phyloP scores from a whole-genome alignment of 2,797 vertebrate genomes.

The Manis crassicaudata region DNA sequence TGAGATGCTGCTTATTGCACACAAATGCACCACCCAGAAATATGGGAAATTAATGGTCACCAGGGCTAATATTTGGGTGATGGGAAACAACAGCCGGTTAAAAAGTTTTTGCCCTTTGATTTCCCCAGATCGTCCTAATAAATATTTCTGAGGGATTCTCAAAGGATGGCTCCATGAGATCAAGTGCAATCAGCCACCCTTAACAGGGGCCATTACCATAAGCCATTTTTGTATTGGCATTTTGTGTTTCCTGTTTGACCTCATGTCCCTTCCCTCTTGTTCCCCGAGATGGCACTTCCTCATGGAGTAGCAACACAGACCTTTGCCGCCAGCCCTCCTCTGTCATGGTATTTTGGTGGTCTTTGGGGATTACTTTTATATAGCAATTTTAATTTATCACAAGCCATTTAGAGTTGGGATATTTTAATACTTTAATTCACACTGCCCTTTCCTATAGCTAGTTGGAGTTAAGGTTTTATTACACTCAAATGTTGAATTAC shows the following conservation, averaged over 20 bases:
- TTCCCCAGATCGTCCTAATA: neutral
- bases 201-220: neutral
- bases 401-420: constrained; percentile 1
- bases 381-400: constrained; percentile 39
- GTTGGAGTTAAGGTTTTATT: constrained; percentile 42
- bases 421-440: constrained; percentile 54
- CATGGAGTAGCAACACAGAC: neutral
- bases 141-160: neutral
- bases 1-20: neutral
- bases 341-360: neutral
- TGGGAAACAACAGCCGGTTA: neutral
- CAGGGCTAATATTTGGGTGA: neutral
- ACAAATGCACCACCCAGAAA: neutral
- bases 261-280: rapidly evolving
- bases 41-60: neutral
- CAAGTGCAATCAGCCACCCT: neutral
- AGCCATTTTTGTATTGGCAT: neutral
- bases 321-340: neutral
- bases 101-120: neutral
- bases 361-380: neutral
- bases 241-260: neutral
- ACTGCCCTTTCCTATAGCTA: neutral
- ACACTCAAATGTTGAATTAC: neutral
- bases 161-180: neutral
- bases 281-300: neutral